phyloP scores from a whole-genome alignment of 1,140 invertebrate genomes.

The Argopecten irradians region DNA sequence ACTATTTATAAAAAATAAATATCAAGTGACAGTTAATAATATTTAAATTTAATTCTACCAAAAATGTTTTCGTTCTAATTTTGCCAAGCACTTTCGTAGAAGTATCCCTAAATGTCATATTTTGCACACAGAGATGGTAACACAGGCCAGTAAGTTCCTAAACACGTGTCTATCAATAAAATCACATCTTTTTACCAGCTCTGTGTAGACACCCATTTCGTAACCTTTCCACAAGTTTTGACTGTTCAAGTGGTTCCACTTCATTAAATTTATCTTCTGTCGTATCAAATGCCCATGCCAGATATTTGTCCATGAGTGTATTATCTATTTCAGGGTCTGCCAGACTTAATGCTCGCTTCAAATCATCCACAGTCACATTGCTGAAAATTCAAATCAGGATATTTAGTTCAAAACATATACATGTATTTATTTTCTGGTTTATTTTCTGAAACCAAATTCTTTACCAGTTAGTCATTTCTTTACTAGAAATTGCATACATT shows the following conservation, averaged over 20 bases:
- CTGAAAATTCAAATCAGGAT: constrained; percentile 60
- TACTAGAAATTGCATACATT: not conserved
- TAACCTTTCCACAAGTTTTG: constrained; percentile 61
- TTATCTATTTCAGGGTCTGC: constrained; percentile 72
- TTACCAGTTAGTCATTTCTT: not conserved
- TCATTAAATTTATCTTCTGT: constrained; percentile 58
- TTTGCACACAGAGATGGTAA: not conserved
- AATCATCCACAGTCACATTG: constrained; percentile 67
- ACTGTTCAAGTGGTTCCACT: constrained; percentile 61
- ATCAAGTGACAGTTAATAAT: too few relatives aligned
- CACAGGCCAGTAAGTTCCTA: not conserved
- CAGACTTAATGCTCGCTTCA: constrained; percentile 67
- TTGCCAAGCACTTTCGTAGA: not conserved
- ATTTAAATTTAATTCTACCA: not conserved
- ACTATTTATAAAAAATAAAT: too few relatives aligned
- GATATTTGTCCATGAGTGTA: constrained; percentile 63
- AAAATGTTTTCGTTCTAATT: not conserved
- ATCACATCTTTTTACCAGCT: constrained; percentile 56
- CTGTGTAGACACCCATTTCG: constrained; percentile 62
- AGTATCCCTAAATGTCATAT: not conserved
- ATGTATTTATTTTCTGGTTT: not conserved
- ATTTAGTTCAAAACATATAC: not conserved
- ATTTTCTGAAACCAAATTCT: not conserved
- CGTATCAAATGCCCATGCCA: constrained; percentile 68
- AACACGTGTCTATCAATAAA: not conserved